These are phyloP conservation scores for Homarus gammarus DNA, from an alignment of 2,888 invertebrate species.

Conservation along the genomic window DNA sequence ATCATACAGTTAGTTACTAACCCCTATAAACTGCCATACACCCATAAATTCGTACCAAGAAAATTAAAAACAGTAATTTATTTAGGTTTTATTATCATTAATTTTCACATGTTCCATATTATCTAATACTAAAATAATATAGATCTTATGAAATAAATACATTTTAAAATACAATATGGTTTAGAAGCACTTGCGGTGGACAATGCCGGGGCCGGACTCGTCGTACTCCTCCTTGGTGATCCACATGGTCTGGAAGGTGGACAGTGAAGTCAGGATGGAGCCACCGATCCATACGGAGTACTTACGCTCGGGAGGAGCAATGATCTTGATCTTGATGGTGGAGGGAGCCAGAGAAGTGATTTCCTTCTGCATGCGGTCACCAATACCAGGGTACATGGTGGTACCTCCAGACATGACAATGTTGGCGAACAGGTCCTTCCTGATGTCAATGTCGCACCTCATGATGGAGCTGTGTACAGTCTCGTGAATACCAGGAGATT, in stretches of 20 bases:
- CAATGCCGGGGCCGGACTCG: slow-evolving; percentile 76
- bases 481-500: too few relatives aligned
- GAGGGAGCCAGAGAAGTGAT: slow-evolving; percentile 77
- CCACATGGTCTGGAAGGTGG: slow-evolving; percentile 77
- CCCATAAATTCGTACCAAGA: too few relatives aligned
- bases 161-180: too few relatives aligned
- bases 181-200: slow-evolving; percentile 77
- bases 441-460: too few relatives aligned
- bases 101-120: too few relatives aligned
- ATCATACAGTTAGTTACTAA: too few relatives aligned
- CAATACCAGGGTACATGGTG: slow-evolving; percentile 75
- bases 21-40: too few relatives aligned
- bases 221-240: slow-evolving; percentile 75
- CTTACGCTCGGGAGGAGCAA: slow-evolving; percentile 78
- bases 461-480: too few relatives aligned
- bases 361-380: slow-evolving; percentile 75
- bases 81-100: too few relatives aligned
- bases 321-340: slow-evolving; percentile 77
- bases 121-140: not conserved
- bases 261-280: slow-evolving; percentile 77
- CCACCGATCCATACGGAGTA: slow-evolving; percentile 78
- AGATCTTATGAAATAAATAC: not conserved
- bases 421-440: too few relatives aligned
- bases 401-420: slow-evolving; percentile 72
- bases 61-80: not conserved